These are phyloP conservation scores for Zaprionus africanus DNA, from an alignment of 1,140 invertebrate genomes.

Conservation along the genomic window DNA sequence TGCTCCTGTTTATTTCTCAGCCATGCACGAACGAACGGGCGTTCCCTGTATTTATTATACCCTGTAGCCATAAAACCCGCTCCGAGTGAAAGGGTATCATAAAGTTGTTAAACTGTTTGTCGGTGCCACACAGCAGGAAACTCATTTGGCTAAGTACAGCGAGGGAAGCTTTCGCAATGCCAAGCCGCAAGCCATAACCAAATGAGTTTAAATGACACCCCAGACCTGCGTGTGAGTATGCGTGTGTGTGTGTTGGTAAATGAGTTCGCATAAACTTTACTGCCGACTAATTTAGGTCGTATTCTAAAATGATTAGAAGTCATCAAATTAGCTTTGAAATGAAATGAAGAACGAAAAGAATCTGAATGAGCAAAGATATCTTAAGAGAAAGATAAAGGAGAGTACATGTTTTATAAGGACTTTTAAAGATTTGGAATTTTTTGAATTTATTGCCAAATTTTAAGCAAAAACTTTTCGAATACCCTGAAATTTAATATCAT, in stretches of 20 bases:
- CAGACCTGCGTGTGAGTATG: background rate
- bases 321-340: background rate
- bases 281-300: background rate
- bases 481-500: too few relatives aligned
- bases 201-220: conserved; percentile 1
- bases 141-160: conserved; percentile 8
- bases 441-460: background rate
- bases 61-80: background rate
- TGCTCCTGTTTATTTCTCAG: conserved; percentile 73
- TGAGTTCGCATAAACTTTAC: background rate
- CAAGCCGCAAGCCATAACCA: conserved; percentile 1
- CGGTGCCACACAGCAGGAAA: background rate
- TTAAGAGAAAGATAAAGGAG: background rate
- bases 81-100: background rate
- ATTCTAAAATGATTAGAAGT: background rate
- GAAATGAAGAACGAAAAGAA: background rate
- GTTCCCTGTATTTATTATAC: conserved; percentile 54
- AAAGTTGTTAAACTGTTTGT: conserved; percentile 3
- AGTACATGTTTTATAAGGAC: background rate
- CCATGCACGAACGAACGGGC: conserved; percentile 34
- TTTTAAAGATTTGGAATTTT: background rate
- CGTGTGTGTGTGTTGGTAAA: background rate
- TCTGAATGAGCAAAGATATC: background rate
- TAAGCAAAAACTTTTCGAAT: too few relatives aligned
- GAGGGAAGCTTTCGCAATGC: background rate